A percentile compares a stretch with the other conserved stretches of the same genome.
Evolutionary conservation across 2,888 invertebrate species (phyloP).

Genomic region (Lycophotia porphyrea): DNA sequence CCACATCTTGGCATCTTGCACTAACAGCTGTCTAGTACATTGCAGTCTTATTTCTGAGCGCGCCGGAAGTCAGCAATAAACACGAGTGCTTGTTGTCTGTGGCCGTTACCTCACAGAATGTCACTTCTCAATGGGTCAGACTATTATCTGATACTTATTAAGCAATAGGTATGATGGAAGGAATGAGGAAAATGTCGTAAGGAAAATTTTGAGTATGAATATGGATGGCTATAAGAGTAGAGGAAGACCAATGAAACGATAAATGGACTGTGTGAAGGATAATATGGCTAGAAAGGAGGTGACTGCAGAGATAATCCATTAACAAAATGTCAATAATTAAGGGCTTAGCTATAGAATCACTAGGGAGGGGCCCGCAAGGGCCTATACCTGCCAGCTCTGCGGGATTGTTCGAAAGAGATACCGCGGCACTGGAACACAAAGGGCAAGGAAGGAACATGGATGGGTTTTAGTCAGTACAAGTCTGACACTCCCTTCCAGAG

Average conservation of each 20-base stretch:
- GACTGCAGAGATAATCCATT: too few relatives aligned
- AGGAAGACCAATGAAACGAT: neutral
- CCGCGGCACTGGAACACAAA: too few relatives aligned
- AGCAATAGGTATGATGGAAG: neutral
- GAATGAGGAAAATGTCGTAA: neutral
- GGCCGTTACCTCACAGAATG: conserved; percentile 18
- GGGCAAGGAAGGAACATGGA: too few relatives aligned
- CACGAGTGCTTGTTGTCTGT: conserved; percentile 1
- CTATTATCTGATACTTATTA: neutral
- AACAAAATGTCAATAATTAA: too few relatives aligned
- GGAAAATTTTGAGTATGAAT: neutral
- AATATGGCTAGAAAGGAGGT: neutral
- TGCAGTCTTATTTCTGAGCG: conserved; percentile 18
- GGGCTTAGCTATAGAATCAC: too few relatives aligned
- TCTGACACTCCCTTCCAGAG: too few relatives aligned
- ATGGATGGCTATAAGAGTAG: neutral
- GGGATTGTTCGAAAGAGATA: too few relatives aligned
- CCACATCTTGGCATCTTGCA: conserved; percentile 19
- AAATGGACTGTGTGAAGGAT: neutral
- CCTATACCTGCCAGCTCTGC: too few relatives aligned
- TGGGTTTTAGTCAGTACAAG: too few relatives aligned
- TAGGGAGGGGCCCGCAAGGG: too few relatives aligned
- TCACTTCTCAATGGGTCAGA: conserved; percentile 11
- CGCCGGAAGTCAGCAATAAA: conserved; percentile 38
- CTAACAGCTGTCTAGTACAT: conserved; percentile 20